These are phyloP conservation scores for Battus philenor DNA, from an alignment of 1,140 invertebrate species.

Conservation along the genomic window DNA sequence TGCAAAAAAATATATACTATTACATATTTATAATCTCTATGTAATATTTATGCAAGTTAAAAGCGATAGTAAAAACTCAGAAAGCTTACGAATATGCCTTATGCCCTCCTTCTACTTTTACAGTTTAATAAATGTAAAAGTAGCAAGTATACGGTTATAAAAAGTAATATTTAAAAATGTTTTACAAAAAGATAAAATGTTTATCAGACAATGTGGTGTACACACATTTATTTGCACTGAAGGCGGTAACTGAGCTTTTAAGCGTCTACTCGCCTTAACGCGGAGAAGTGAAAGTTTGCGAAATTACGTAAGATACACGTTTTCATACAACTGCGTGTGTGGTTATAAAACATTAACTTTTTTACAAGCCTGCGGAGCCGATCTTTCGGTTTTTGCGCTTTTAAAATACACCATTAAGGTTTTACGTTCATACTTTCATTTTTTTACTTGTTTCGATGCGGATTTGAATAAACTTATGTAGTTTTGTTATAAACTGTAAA, in stretches of 20 bases:
- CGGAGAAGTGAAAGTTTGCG: conserved; percentile 7
- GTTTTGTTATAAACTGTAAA: too few relatives aligned
- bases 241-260: conserved; percentile 8
- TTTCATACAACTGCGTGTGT: too few relatives aligned
- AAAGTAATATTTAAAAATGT: background rate
- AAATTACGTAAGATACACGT: conserved; percentile 7
- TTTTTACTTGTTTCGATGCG: too few relatives aligned
- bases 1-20: too few relatives aligned
- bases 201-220: background rate
- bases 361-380: too few relatives aligned
- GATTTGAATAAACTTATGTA: too few relatives aligned
- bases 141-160: background rate
- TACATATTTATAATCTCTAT: too few relatives aligned
- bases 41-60: too few relatives aligned
- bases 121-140: background rate
- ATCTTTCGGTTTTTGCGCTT: too few relatives aligned
- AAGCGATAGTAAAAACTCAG: background rate
- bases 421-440: too few relatives aligned
- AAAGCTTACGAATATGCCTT: background rate
- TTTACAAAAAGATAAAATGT: background rate
- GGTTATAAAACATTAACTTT: too few relatives aligned
- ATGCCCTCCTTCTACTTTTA: background rate
- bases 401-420: too few relatives aligned
- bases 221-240: background rate
- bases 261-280: background rate